Evolutionary conservation across 1,140 invertebrate species (phyloP), one percentile per base, ranked within the genome.

Genomic region (Ooceraea biroi): DNA sequence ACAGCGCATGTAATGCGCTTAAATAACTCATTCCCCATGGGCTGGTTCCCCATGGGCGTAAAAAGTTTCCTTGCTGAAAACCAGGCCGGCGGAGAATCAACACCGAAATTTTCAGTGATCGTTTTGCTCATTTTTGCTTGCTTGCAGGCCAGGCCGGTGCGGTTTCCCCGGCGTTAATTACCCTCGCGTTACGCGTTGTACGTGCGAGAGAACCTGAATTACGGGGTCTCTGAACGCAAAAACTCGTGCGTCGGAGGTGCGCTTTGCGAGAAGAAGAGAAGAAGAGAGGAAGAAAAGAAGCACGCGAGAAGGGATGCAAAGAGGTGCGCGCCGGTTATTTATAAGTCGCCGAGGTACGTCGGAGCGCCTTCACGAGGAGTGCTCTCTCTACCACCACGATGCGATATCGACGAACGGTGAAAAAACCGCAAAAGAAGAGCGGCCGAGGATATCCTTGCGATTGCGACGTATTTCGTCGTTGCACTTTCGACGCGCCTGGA

Each of bases 181-280:
- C 78, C 41, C n/a, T 57, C 27, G 83, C 74, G 76, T 88, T 87
- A 74, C 65, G 61, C 46, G 52, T 46, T 17, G 82, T 88, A 88
- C 86, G 86, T 73, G 86, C 87, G 83, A 82, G 77, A 82, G 82
- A 88, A 88, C 87, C 76, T 86, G 88, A 89, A 89, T 89, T 86
- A 89, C 88, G 80, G 85, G 88, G 82, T 86, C 82, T 57, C 65
- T 63, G 84, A 89, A 86, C 78, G 88, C 87, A 68, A 88, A 88
- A 88, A 88, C 46, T 44, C 30, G 74, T 68, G 87, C 76, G 86
- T 76, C 82, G 85, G 74, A 82, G 86, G 82, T 63, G 50, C 52
- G 65, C 30, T 27, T 14, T 25, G 36, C 27, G 73, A 41, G 3
- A 65, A 5, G 22, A 50, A 61, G 74, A 63, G 17, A 46, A 27